Evolutionary conservation across 1,140 invertebrate species (phyloP).

Genomic region (Trichonephila clavata): DNA sequence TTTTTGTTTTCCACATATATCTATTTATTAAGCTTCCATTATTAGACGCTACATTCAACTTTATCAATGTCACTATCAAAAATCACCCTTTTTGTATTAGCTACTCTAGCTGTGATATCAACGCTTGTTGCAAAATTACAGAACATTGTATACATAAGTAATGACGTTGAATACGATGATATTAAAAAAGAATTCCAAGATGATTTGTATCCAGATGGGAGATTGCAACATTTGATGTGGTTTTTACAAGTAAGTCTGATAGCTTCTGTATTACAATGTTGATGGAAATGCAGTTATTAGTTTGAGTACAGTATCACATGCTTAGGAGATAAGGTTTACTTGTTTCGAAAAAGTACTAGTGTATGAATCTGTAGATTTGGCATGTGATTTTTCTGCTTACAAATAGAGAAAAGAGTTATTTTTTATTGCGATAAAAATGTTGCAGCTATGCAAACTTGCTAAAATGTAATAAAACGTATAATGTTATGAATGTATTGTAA

Average conservation of each 20-base stretch:
- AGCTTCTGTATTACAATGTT: background rate
- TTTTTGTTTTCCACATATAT: background rate
- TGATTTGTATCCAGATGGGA: conserved; percentile 34
- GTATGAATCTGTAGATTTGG: too few species aligned
- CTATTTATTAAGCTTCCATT: background rate
- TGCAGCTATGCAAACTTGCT: too few species aligned
- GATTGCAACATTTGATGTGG: conserved; percentile 85
- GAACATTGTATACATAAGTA: conserved; percentile 70
- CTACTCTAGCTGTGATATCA: conserved; percentile 70
- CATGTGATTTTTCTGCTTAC: too few species aligned
- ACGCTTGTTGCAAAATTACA: conserved; percentile 70
- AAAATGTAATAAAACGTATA: too few species aligned
- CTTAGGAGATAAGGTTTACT: too few species aligned
- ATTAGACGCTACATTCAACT: background rate
- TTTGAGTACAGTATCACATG: too few species aligned
- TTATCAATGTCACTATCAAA: conserved; percentile 68
- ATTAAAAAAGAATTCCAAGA: conserved; percentile 57
- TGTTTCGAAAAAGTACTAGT: too few species aligned
- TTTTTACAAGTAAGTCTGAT: conserved; percentile 87
- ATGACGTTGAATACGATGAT: conserved; percentile 72
- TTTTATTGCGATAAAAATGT: too few species aligned
- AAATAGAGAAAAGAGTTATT: too few species aligned
- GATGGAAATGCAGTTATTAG: too few species aligned
- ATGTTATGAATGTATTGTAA: too few species aligned
- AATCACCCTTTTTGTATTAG: conserved; percentile 67